Evolutionary conservation across 1,140 invertebrate genomes (phyloP), one percentile per base, ranked within the genome.

Genomic region (Heliconius himera): DNA sequence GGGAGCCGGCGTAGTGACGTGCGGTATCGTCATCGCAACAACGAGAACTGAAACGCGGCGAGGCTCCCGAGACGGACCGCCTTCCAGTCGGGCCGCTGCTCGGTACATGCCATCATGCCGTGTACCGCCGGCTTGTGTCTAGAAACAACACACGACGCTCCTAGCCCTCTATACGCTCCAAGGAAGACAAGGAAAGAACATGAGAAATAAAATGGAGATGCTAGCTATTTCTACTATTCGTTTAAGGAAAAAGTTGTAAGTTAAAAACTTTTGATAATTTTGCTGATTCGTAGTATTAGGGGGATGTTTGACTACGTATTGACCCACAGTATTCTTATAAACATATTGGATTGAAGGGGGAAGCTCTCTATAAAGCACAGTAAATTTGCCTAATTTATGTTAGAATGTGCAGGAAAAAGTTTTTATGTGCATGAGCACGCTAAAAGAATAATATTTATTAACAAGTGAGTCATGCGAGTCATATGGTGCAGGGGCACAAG

Each of bases 211-310:
- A 87, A 88, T 88, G 83, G 87, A 87, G 83, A 89, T 86, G 85
- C 87, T 86, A 81, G 76, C 83, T 80, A 73, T 79, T 85, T 90
- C 80, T 81, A 86, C 82, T 78, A 66, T 79, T 87, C 90, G 86
- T 85, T 91, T 87, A 88, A 87, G 86, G 88, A 90, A 93, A 36
- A 94, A 93, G 90, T 92, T 93, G 85, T 88, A 91, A 93, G 87
- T 93, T 93, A 89, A 93, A 94, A 94, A 93, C 86, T 94, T 94
- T 93, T 90, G 89, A 93, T 93, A 92, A 93, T 93, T 93, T 89
- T 81, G 89, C 86, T 89, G 91, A 94, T 89, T 84, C 83, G 83
- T 73, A 88, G 84, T 84, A 36, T 84, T 87, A 73, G 84, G 56
- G 56, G 91, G 93, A 90, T 89, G 89, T 88, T 89, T 88, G 86